A percentile compares a stretch with the other conserved stretches of the same genome.
phyloP scores from a whole-genome alignment of 1,140 invertebrate genomes.

The Hesperophylax magnus region DNA sequence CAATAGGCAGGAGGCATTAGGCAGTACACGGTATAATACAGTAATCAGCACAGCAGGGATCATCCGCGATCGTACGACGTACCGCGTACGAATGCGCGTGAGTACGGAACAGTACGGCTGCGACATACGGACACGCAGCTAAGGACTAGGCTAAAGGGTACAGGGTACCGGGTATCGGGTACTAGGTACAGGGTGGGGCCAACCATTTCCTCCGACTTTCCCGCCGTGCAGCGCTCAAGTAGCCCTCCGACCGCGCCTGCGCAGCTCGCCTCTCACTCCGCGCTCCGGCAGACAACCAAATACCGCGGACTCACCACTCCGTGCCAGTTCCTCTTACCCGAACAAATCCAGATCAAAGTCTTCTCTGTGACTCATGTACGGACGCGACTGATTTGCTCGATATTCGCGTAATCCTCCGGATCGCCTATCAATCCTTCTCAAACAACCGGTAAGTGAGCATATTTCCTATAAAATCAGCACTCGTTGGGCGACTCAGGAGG shows the following conservation, averaged over 20 bases:
- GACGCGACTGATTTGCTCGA: conserved; percentile 10
- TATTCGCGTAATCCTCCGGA: background rate
- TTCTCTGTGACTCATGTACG: background rate
- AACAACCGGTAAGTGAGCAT: conserved; percentile 11
- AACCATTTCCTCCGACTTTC: conserved; percentile 10
- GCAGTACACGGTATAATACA: no score
- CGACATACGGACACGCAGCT: no score
- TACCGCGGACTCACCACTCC: background rate
- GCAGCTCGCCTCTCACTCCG: background rate
- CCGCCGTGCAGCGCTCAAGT: conserved; percentile 10
- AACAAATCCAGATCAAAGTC: conserved; percentile 7
- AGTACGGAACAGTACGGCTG: no score
- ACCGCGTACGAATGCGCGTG: no score
- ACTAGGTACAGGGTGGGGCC: conserved; percentile 30
- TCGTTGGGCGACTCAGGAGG: background rate
- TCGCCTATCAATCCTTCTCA: background rate
- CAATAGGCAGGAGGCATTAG: no score
- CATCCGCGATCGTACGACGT: no score
- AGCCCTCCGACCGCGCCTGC: conserved; percentile 15
- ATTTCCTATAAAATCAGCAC: background rate
- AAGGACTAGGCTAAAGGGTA: no score
- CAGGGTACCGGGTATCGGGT: background rate
- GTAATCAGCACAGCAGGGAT: no score
- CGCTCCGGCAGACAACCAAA: background rate
- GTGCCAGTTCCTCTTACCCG: conserved; percentile 11